phyloP scores from a whole-genome alignment of 64 coral and sea anemone genomes.

The Montipora capricornis region DNA sequence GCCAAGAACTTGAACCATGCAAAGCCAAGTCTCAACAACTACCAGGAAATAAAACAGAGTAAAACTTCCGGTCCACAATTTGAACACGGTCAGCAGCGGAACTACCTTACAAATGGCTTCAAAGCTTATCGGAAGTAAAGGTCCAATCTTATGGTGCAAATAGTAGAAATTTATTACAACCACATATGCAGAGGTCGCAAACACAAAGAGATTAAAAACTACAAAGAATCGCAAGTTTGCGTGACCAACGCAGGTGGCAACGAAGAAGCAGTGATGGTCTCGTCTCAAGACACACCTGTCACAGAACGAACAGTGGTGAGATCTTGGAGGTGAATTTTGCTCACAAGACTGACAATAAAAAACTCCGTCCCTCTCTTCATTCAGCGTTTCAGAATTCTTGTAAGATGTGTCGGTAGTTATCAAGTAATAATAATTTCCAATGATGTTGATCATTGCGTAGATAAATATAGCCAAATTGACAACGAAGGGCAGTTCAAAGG shows the following conservation, averaged over 20 bases:
- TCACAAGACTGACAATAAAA: constrained; percentile 90
- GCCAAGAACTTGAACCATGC: constrained; percentile 78
- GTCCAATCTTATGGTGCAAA: constrained; percentile 51
- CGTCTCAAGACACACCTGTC: constrained; percentile 71
- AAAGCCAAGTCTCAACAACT: constrained; percentile 83
- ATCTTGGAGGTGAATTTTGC: constrained; percentile 85
- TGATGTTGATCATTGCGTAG: constrained; percentile 63
- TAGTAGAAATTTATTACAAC: constrained; percentile 78
- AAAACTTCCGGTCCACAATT: constrained; percentile 79
- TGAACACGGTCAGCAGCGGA: constrained; percentile 82
- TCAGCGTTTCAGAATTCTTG: constrained; percentile 18
- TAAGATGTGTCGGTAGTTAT: constrained; percentile 74
- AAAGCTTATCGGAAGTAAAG: constrained; percentile 80
- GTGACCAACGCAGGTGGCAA: constrained; percentile 81
- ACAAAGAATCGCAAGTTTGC: constrained; percentile 83
- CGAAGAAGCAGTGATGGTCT: constrained; percentile 93
- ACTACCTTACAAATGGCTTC: constrained; percentile 79
- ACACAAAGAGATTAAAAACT: constrained; percentile 73
- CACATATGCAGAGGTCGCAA: constrained; percentile 54
- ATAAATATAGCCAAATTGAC: constrained; percentile 46
- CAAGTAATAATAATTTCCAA: constrained; percentile 79
- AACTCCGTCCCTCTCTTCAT: constrained; percentile 40
- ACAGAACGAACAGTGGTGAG: constrained; percentile 87
- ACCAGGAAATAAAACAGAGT: constrained; percentile 68
- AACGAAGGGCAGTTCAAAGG: constrained; percentile 9